Evolutionary conservation across 2,888 invertebrate species (phyloP), one percentile per base, ranked within the genome.

Genomic region (Pantelozetes paolii): DNA sequence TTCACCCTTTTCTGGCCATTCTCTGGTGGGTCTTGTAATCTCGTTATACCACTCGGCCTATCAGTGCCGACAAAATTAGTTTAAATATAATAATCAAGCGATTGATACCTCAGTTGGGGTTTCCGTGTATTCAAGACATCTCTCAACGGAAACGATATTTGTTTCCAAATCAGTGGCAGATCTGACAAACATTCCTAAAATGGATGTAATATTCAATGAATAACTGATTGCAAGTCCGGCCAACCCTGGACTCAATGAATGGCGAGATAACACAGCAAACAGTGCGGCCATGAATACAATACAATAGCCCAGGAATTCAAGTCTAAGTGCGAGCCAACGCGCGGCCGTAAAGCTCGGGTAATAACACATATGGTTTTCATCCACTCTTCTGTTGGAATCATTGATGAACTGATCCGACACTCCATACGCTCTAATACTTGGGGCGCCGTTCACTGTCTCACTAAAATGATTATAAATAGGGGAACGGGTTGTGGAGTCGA

Each of bases 401-500:
- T 78, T 59, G 1, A 85, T 82, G 78, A 86, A 84, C 20, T 76
- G 54, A n/a, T 76, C 70, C 57, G 77, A 75, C 28, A 77, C 77
- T n/a, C 76, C 76, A 74, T 78, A 81, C 2, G 81, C 81, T 59
- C 81, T 74, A 50, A 84, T 84, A 5, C 82, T 81, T 5, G 81
- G 79, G 11, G 83, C 82, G 32, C 86, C 85, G 18, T 80, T 81
- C 32, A 85, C 81, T 11, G 85, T 85, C 79, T 87, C 87, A 6
- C 84, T 82, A 77, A 98, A 96, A 13, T n/a, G 95, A 13, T 95
- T 94, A 84, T 94, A 97, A 80, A 98, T 93, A 0, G 97, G 98
- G 32, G 97, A 98, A 73, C 95, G 86, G 0, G 94, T 92, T 0
- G 94, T 89, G 0, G 95, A 95, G 82, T 95, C 94, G 75, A 98